These are phyloP conservation scores for Raja brachyura DNA, from an alignment of 2,113 vertebrate species.

Conservation along the genomic window DNA sequence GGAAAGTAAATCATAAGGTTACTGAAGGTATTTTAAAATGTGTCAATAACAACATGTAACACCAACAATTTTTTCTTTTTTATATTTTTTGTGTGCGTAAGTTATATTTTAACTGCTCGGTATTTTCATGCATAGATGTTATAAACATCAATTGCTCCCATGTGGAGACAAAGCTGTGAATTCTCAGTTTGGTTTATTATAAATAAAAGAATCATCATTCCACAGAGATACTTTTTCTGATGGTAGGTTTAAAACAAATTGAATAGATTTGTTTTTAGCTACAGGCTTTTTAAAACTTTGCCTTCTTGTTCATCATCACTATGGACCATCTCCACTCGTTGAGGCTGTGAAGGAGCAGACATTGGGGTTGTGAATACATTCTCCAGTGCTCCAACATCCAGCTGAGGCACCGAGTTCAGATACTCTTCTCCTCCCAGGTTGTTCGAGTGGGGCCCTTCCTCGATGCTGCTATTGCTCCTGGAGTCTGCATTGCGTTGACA, in stretches of 20 bases:
- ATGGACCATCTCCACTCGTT: slow-evolving; percentile 58
- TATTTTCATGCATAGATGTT: slow-evolving; percentile 38
- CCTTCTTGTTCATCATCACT: slow-evolving; percentile 58
- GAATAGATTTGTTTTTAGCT: slow-evolving; percentile 46
- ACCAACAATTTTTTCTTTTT: slow-evolving; percentile 13
- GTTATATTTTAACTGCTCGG: slow-evolving; percentile 17
- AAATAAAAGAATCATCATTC: slow-evolving; percentile 36
- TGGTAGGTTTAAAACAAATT: slow-evolving; percentile 29
- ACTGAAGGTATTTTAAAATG: slow-evolving; percentile 31
- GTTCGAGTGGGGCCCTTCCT: slow-evolving; percentile 44
- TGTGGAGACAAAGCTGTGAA: slow-evolving; percentile 33
- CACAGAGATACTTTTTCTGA: slow-evolving; percentile 34
- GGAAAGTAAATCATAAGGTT: background rate
- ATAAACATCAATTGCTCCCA: slow-evolving; percentile 35
- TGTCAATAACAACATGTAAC: slow-evolving; percentile 30
- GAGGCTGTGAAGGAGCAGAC: slow-evolving; percentile 50
- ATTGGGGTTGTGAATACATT: slow-evolving; percentile 53
- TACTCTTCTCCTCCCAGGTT: slow-evolving; percentile 47
- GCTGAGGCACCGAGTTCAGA: slow-evolving; percentile 47
- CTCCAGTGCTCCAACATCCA: slow-evolving; percentile 51
- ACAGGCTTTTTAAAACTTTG: slow-evolving; percentile 62
- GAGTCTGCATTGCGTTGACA: slow-evolving; percentile 42
- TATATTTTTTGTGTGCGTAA: slow-evolving; percentile 23
- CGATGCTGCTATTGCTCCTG: slow-evolving; percentile 43
- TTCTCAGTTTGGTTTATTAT: slow-evolving; percentile 39